Base-by-base conservation (phyloP, 2,113 vertebrate species). In the Nycticebus coucang region DNA sequence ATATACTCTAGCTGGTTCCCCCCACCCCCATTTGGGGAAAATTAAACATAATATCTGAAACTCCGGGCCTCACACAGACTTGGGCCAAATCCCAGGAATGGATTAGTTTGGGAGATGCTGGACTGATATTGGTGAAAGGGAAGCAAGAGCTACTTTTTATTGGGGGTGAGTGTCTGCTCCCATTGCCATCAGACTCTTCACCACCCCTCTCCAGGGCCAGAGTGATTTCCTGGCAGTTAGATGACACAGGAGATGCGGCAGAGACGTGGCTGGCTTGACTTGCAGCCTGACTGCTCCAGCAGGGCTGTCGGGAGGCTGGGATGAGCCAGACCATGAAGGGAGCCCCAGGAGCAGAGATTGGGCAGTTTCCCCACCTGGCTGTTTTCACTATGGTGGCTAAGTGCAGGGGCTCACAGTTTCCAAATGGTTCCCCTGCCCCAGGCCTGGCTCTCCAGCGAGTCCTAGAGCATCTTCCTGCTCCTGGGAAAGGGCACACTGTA, bases 241-340 rank as follows among this genome's bases (percentile, higher is more conserved):
- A 1, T 35, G 71, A 50, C 13, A 13, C 0, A 10, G 13, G 71
- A 7, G 7, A 17, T 10, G 14, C 30, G 37, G 41, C 41, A 59
- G 26, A 41, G 21, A n/a, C 4, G 41, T 0, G 0, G 14, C 12
- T 41, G 4, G n/a, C 53, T 0, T 1, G 19, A 53, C 60, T 21
- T n/a, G 14, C n/a, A 50, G 83, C 15, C 26, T 35, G 11, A 10
- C 17, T 10, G 30, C 24, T 59, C 4, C 12, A 41, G 28, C 3
- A 37, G 71, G 35, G 62, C 24, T 21, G 21, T 19, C 5, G 22
- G n/a, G n/a, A 55, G 22, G 21, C n/a, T 0, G 2, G 69, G 66
- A 6, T 22, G 7, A 83, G 55, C 30, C 35, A 59, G 85, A 85
- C 50, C 11, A 4, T 37, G n/a, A 35, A 60, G 60, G 55, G 35